Conservation (phyloP, 2,888 invertebrate genomes). For the Agrochola circellaris region DNA sequence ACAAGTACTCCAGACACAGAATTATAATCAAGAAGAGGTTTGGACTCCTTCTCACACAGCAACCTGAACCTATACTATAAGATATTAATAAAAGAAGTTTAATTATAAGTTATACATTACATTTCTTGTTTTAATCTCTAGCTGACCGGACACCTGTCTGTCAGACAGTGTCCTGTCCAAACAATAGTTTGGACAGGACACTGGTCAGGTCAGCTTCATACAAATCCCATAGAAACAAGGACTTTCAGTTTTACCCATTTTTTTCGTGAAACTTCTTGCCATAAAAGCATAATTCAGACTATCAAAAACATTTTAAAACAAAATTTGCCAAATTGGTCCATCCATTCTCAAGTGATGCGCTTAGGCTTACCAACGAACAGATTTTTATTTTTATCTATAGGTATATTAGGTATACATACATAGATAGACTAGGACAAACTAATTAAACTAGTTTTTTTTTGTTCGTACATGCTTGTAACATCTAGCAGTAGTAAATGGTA, state of each 20-base stretch:
- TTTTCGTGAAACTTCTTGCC: not conserved
- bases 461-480: no score
- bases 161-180: not conserved
- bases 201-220: no score
- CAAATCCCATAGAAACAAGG: not conserved
- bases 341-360: not conserved
- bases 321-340: not conserved
- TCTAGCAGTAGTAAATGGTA: not conserved
- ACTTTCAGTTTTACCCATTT: not conserved
- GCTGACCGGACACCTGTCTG: not conserved
- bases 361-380: not conserved
- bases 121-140: constrained; percentile 27
- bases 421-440: no score
- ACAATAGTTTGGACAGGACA: no score
- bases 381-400: no score
- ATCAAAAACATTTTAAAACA: not conserved
- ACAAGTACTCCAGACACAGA: constrained; percentile 97
- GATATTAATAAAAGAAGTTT: constrained; percentile 45
- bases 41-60: constrained; percentile 96
- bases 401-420: rapidly evolving
- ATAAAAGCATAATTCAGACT: not conserved
- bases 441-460: no score
- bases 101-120: constrained; percentile 46
- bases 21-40: constrained; percentile 97
- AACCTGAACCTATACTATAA: constrained; percentile 91